Conservation (phyloP, 2,797 vertebrate species). For the Urocyon cinereoargenteus region DNA sequence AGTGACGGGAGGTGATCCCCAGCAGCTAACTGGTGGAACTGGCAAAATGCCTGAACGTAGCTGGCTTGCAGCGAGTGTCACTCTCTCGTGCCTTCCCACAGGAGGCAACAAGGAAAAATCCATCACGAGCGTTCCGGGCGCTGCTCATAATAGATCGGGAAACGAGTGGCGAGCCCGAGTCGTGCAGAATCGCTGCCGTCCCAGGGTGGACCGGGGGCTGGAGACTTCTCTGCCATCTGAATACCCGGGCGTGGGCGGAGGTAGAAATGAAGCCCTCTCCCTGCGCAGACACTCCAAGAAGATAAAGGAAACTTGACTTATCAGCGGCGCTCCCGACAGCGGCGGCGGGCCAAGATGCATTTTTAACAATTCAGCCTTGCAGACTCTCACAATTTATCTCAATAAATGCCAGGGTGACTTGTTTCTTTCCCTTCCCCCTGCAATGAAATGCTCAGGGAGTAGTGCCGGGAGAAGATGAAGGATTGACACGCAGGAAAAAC, state of each 20-base stretch:
- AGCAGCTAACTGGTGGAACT: no score
- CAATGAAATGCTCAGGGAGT: conserved; percentile 39
- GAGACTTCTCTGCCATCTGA: conserved; percentile 58
- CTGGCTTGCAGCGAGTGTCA: background rate
- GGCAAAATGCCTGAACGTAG: background rate
- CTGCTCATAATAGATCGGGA: background rate
- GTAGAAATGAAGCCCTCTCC: conserved; percentile 61
- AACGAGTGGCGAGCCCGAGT: conserved; percentile 71
- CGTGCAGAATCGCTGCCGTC: conserved; percentile 68
- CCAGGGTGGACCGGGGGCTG: conserved; percentile 55
- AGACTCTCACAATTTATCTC: conserved; percentile 68
- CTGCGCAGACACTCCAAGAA: conserved; percentile 50
- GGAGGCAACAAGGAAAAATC: background rate
- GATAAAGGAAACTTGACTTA: conserved; percentile 79
- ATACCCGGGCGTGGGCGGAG: conserved; percentile 30
- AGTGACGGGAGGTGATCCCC: accelerated
- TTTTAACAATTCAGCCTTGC: conserved; percentile 63
- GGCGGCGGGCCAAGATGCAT: background rate
- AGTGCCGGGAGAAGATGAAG: background rate
- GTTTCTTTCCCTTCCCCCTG: conserved; percentile 1
- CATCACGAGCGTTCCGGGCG: background rate
- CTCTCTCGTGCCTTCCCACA: background rate
- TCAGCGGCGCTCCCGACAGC: conserved; percentile 39
- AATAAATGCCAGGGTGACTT: conserved; percentile 76
- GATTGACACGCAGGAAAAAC: background rate